phyloP scores from a whole-genome alignment of 2,797 vertebrate genomes.

The Hipposideros larvatus region DNA sequence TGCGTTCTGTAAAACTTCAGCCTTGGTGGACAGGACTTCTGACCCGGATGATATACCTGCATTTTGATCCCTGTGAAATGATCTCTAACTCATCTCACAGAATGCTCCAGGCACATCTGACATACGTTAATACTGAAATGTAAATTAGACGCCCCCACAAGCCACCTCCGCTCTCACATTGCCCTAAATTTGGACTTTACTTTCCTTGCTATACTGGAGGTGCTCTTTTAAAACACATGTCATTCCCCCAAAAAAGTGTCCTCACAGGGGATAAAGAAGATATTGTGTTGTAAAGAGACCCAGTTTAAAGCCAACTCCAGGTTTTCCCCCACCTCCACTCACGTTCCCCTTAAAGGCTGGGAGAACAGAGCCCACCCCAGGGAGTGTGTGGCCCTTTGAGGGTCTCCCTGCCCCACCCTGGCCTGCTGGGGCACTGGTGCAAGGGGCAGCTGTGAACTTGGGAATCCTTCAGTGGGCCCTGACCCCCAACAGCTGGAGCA shows the following conservation, averaged over 20 bases:
- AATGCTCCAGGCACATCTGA: conserved; percentile 48
- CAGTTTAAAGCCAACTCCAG: neutral
- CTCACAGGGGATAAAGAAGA: neutral
- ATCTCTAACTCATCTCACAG: neutral
- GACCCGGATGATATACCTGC: fast-evolving
- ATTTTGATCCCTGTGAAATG: conserved; percentile 47
- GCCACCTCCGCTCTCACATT: conserved; percentile 43
- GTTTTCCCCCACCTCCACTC: neutral
- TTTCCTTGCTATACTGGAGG: conserved; percentile 57
- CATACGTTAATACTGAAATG: neutral
- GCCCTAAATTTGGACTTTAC: conserved; percentile 74
- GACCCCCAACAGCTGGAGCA: too few relatives aligned
- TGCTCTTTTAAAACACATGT: conserved; percentile 71
- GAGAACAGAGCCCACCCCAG: neutral
- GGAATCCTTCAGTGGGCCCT: neutral
- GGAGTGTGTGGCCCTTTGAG: fast-evolving
- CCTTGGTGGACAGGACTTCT: neutral
- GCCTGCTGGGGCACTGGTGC: neutral
- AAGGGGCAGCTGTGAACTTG: fast-evolving
- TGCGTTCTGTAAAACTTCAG: neutral
- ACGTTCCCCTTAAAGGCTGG: neutral
- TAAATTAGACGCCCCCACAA: conserved; percentile 53
- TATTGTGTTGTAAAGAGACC: fast-evolving
- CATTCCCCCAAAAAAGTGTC: neutral
- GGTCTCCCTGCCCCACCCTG: neutral